A percentile compares a stretch with the other conserved stretches of the same genome.
Conservation (phyloP, 2,797 vertebrate genomes). For the Sebastolobus alascanus region DNA sequence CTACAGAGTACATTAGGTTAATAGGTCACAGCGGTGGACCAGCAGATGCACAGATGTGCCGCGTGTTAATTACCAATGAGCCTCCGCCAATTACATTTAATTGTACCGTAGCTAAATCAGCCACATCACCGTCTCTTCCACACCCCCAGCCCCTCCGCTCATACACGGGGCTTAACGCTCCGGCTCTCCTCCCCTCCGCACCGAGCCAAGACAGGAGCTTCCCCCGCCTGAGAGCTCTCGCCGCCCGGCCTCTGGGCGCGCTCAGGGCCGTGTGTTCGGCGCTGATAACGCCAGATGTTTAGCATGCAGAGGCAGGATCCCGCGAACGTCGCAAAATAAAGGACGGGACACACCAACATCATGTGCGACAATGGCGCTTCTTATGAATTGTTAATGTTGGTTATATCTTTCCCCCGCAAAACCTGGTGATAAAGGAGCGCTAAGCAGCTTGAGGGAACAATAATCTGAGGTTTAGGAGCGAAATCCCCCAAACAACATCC, state of each 20-base stretch:
- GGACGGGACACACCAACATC: conserved; percentile 62
- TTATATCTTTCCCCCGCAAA: conserved; percentile 73
- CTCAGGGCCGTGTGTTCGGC: conserved; percentile 77
- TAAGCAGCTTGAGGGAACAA: conserved; percentile 81
- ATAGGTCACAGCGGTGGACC: conserved; percentile 66
- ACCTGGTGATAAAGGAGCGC: conserved; percentile 76
- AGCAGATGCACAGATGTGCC: conserved; percentile 69
- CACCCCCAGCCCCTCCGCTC: conserved; percentile 21
- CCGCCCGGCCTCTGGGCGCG: conserved; percentile 68
- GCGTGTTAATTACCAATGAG: conserved; percentile 75
- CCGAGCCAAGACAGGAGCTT: conserved; percentile 51
- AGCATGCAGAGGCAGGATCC: conserved; percentile 58
- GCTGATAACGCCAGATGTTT: conserved; percentile 80
- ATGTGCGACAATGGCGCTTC: conserved; percentile 72
- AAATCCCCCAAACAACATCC: conserved; percentile 74
- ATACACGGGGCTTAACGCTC: conserved; percentile 17
- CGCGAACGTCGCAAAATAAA: conserved; percentile 66
- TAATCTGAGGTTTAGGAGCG: conserved; percentile 81
- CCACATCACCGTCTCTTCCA: not conserved
- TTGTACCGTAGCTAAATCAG: conserved; percentile 69
- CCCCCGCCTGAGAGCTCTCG: conserved; percentile 62
- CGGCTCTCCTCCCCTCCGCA: conserved; percentile 53
- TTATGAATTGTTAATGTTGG: conserved; percentile 81
- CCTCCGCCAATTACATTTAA: conserved; percentile 72
- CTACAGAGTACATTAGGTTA: conserved; percentile 42